Base-by-base conservation (phyloP, 2,797 vertebrate genomes). In the Antrozous pallidus region DNA sequence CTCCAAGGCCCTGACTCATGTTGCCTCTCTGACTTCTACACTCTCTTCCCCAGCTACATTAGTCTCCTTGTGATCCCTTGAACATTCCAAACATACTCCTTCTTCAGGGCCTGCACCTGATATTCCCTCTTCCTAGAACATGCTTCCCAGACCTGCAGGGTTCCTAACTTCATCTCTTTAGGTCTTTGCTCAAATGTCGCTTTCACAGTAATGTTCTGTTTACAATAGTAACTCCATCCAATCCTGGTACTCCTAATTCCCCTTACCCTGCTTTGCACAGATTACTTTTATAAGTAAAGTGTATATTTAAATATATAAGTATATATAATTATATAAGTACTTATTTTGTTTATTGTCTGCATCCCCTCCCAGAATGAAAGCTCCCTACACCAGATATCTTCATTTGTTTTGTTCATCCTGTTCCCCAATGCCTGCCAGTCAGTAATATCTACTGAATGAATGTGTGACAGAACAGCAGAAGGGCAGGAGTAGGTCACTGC, bases 151-250 rank as follows among this genome's bases (percentile, higher is more conserved):
- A 47, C 12, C 14, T 38, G 40, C 28, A 26, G 28, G 38, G 13
- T 28, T 95, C 61, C 49, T 17, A 24, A 38, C 4, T 13, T 87
- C 7, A 65, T 28, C 49, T 67, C 54, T 9, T 65, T 2, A n/a
- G 61, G 65, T 38, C 79, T 95, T 87, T 63, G 73, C 40, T 94
- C 56, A 93, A 38, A 49, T 42, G n/a, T 33, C 22, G 3, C n/a
- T 71, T 93, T 91, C 61, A 82, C 24, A 67, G 40, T n/a, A 65
- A 71, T 14, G 56, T 16, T 17, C 33, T 63, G 4, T 56, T 73
- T 80, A 56, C 70, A 77, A 36, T 13, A 13, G 4, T 0, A 3
- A 56, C 58, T 74, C 31, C 18, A 78, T 17, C 9, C 42, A 33
- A 45, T 31, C 11, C n/a, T 26, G 26, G 22, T 7, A 18, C 26